Conservation (phyloP, 2,797 vertebrate genomes). For the Xiphophorus birchmanni region DNA sequence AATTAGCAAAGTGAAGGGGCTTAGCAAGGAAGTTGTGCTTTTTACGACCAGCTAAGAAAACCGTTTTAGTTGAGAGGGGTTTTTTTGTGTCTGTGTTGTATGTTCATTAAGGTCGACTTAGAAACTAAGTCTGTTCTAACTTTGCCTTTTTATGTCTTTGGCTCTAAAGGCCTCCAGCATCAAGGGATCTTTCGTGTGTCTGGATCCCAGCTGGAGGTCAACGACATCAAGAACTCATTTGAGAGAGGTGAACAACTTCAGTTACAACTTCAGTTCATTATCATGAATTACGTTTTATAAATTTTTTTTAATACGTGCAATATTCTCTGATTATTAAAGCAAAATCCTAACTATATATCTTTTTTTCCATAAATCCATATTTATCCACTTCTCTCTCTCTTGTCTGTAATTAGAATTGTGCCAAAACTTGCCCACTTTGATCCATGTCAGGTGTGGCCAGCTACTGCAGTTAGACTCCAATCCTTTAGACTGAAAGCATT, state of each 20-base stretch:
- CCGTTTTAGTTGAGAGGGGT: not conserved
- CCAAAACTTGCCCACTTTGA: not conserved
- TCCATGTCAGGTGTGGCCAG: not conserved
- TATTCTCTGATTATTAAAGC: not conserved
- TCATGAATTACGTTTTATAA: slow-evolving; percentile 2
- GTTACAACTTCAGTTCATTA: not conserved
- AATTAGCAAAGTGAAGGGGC: slow-evolving; percentile 66
- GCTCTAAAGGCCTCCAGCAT: slow-evolving; percentile 91
- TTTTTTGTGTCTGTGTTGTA: slow-evolving; percentile 7
- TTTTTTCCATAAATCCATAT: not conserved
- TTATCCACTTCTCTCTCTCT: not conserved
- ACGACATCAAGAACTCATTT: slow-evolving; percentile 99
- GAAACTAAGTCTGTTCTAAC: slow-evolving; percentile 5
- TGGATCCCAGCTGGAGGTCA: slow-evolving; percentile 98
- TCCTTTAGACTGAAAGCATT: not conserved
- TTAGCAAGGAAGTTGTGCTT: slow-evolving; percentile 50
- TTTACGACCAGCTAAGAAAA: slow-evolving; percentile 33
- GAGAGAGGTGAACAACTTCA: slow-evolving; percentile 87
- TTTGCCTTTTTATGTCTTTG: slow-evolving; percentile 21
- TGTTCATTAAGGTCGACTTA: slow-evolving; percentile 12
- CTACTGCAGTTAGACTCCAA: not conserved
- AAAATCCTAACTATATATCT: not conserved
- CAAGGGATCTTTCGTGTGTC: slow-evolving; percentile 98
- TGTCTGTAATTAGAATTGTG: not conserved
- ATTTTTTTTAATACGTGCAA: not conserved